These are phyloP conservation scores for Corythoichthys intestinalis DNA, from an alignment of 2,113 vertebrate genomes.

Conservation along the genomic window DNA sequence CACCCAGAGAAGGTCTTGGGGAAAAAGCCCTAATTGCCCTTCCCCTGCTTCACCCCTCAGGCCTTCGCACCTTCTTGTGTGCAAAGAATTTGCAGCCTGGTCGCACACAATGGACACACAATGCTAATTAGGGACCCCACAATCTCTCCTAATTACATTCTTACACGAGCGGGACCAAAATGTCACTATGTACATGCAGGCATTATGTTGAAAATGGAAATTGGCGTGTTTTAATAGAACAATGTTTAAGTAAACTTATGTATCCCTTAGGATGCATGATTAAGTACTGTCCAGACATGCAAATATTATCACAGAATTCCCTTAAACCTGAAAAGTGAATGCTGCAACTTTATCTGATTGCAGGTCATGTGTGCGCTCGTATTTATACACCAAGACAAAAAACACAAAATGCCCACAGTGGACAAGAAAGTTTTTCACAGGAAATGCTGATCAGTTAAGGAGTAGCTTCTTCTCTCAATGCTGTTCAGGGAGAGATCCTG, in stretches of 20 bases:
- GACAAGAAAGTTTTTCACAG: constrained; percentile 63
- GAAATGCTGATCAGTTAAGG: constrained; percentile 67
- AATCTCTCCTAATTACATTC: constrained; percentile 58
- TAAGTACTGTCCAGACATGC: constrained; percentile 24
- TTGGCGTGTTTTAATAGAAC: neutral
- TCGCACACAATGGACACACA: constrained; percentile 55
- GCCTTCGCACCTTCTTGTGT: constrained; percentile 62
- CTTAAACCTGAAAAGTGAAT: constrained; percentile 15
- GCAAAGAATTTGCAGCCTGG: constrained; percentile 56
- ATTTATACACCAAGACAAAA: constrained; percentile 38
- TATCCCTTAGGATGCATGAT: constrained; percentile 27
- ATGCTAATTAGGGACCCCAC: constrained; percentile 64
- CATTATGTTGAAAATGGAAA: constrained; percentile 9
- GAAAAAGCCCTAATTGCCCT: constrained; percentile 66
- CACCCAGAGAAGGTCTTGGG: constrained; percentile 28
- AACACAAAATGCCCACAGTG: constrained; percentile 37
- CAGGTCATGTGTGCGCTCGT: constrained; percentile 15
- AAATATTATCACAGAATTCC: constrained; percentile 20
- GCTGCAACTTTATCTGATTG: constrained; percentile 4
- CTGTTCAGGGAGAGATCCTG: constrained; percentile 50
- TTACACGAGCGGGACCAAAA: constrained; percentile 51
- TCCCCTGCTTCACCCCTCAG: constrained; percentile 46
- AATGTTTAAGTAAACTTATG: neutral
- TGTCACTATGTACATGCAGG: constrained; percentile 51
- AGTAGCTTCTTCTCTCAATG: constrained; percentile 51